Evolutionary conservation across 1,140 invertebrate species (phyloP), one percentile per base, ranked within the genome.

Genomic region (Batillaria attramentaria): DNA sequence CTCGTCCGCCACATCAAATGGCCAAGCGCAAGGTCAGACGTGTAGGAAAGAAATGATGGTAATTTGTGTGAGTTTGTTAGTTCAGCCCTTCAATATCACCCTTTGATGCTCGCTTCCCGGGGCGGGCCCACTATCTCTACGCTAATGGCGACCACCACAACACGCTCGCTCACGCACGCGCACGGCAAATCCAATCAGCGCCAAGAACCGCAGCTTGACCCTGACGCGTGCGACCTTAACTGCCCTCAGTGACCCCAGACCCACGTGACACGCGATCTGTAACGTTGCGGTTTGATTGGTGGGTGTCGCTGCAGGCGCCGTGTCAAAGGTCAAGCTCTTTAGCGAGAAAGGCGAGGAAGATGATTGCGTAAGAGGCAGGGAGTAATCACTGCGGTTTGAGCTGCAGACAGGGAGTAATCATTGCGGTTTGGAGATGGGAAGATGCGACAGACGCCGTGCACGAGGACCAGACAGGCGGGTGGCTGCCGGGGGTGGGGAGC

Each of bases 221-320:
- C 54, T 57, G 10, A 57, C 73, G 57, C 54, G 73, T 65, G 73
- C 57, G 33, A 60, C 50, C 72, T 35, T 8, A 31, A 33, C n/a
- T 75, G 73, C 39, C 73, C 73, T 65, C 42, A 2, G 28, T 31
- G 37, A 28, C 50, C 33, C 31, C 57, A 20, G 33, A 28, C 28
- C 54, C 70, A 72, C 46, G 70, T 72, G 70, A 65, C 54, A 57
- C 57, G 43, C 73, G 73, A 35, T 35, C 33, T 50, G 31, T 37
- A 50, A 46, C 43, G 50, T n/a, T 75, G 73, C 57, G 57, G 68
- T 75, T 75, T 75, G 73, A 75, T 75, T 75, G 73, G 73, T 75
- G 54, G 73, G 37, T 42, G 50, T 75, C 42, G 57, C 54, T 50
- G 37, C 57, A 20, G 42, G 73, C 39, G 73, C 39, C 73, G 31